These are phyloP conservation scores for Tenthredo amoena DNA, from an alignment of 2,888 invertebrate species.

Conservation along the genomic window DNA sequence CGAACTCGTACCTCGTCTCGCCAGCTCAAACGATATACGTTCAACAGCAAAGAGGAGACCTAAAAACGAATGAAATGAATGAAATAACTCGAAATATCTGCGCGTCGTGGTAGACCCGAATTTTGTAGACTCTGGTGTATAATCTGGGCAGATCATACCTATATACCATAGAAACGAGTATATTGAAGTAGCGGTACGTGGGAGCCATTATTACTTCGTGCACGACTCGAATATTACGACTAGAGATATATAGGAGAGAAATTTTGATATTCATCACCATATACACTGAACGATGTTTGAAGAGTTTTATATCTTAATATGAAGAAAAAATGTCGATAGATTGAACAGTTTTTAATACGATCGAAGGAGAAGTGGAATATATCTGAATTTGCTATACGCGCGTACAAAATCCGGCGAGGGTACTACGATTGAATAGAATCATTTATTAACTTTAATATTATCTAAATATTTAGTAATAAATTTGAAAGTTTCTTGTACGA, in stretches of 20 bases:
- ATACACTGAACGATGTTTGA: background rate
- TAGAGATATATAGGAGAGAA: background rate
- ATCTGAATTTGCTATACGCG: background rate
- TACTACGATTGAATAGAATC: background rate
- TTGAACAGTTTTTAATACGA: background rate
- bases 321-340: background rate
- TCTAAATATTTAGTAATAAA: conserved; percentile 68
- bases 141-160: background rate
- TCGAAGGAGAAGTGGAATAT: background rate
- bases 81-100: no score
- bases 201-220: background rate
- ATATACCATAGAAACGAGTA: background rate
- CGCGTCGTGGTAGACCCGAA: background rate
- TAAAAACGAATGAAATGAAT: no score
- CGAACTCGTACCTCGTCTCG: no score
- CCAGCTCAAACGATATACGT: no score
- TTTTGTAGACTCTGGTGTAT: background rate
- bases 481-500: conserved; percentile 61
- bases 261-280: background rate
- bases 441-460: conserved; percentile 18
- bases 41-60: no score
- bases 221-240: background rate
- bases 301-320: background rate
- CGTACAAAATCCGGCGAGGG: background rate
- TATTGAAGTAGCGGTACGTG: conserved; percentile 5